Conservation (phyloP, 2,888 invertebrate genomes). For the Dynastes maya region DNA sequence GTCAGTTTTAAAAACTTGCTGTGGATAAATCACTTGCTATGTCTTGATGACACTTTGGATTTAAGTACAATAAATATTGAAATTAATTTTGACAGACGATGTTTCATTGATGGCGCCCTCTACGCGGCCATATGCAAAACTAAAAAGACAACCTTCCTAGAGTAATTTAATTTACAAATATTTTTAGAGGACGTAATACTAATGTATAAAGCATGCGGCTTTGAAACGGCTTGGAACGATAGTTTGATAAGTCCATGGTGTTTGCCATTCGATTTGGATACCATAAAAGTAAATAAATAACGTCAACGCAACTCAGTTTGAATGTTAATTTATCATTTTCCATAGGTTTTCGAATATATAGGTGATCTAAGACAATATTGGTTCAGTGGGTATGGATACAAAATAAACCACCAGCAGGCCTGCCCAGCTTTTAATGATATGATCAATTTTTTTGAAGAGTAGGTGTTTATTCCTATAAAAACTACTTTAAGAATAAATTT, state of each 20-base stretch:
- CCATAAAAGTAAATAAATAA: conserved; percentile 71
- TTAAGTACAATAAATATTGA: no score
- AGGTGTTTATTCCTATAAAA: conserved; percentile 61
- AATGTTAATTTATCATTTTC: conserved; percentile 55
- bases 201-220: conserved; percentile 84
- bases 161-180: conserved; percentile 20
- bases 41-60: no score
- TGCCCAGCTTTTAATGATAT: conserved; percentile 83
- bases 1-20: no score
- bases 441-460: conserved; percentile 79
- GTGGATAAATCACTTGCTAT: no score
- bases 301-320: not conserved
- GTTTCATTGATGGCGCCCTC: no score
- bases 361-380: conserved; percentile 87
- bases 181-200: conserved; percentile 74
- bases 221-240: conserved; percentile 87
- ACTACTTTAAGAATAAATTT: no score
- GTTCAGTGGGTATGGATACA: conserved; percentile 86
- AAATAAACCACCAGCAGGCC: conserved; percentile 82
- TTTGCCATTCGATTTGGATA: conserved; percentile 77
- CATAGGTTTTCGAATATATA: conserved; percentile 80
- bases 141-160: no score
- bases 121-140: no score
- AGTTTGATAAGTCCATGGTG: conserved; percentile 84
- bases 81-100: no score